Percentiles rank a stretch among this genome's conserved stretches.
Conservation (phyloP, 64 coral and sea anemone genomes). For the Montipora capricornis region DNA sequence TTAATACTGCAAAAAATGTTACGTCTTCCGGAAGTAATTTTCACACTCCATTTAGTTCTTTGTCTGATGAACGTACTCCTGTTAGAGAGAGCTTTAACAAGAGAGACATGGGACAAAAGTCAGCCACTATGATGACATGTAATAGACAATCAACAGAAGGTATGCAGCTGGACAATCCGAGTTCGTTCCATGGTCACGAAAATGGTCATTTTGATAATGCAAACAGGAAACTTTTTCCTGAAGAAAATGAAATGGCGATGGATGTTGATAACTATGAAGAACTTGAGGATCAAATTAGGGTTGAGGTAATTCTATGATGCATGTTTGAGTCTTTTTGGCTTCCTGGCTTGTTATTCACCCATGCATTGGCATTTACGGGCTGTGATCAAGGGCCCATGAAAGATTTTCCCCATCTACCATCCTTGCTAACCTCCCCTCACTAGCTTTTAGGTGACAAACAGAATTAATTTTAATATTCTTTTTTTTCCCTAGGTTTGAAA, state of each 20-base stretch:
- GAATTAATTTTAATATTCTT: too few species aligned
- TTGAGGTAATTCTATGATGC: constrained; percentile 42
- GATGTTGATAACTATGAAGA: constrained; percentile 91
- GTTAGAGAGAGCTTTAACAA: neutral
- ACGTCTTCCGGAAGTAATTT: neutral
- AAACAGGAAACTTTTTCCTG: neutral
- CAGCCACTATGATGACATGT: neutral
- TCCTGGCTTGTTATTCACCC: too few species aligned
- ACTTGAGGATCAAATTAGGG: constrained; percentile 67
- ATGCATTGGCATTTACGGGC: too few species aligned
- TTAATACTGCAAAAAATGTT: neutral
- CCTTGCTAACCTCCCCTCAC: too few species aligned
- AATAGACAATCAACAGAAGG: neutral
- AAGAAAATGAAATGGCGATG: constrained; percentile 60
- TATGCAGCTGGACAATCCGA: constrained; percentile 24
- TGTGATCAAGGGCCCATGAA: too few species aligned
- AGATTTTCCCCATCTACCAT: too few species aligned
- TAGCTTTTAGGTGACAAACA: too few species aligned
- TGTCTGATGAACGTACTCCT: neutral
- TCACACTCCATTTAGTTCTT: constrained; percentile 25
- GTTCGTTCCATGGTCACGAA: neutral
- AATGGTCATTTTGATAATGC: neutral
- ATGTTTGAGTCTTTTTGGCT: too few species aligned
- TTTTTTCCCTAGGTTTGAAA: too few species aligned
- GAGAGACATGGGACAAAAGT: neutral